Evolutionary conservation across 2,113 vertebrate species (phyloP).

Genomic region (Pachypanchax playfairii): DNA sequence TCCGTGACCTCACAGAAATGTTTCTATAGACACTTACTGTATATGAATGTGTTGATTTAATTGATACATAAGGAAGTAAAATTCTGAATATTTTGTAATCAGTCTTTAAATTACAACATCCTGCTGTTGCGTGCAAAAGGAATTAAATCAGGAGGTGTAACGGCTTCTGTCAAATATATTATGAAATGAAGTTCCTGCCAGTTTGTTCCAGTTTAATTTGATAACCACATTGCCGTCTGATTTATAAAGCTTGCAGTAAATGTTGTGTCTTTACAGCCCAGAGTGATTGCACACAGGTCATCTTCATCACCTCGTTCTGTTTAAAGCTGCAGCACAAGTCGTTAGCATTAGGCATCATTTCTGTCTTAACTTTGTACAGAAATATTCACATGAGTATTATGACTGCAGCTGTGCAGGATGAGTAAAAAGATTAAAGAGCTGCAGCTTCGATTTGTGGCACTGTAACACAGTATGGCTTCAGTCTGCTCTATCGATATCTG

Average conservation of each 20-base stretch:
- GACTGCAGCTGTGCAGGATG: not conserved
- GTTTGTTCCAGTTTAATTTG: not conserved
- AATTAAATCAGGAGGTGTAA: not conserved
- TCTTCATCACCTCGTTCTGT: not conserved
- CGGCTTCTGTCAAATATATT: constrained; percentile 2
- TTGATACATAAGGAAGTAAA: not conserved
- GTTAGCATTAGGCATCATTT: not conserved
- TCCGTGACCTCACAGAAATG: too few relatives aligned
- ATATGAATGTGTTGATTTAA: too few relatives aligned
- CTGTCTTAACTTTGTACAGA: not conserved
- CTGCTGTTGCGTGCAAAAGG: not conserved
- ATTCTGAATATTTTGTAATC: not conserved
- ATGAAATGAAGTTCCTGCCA: not conserved
- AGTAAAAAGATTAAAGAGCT: constrained; percentile 11
- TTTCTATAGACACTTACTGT: too few relatives aligned
- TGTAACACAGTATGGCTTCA: not conserved
- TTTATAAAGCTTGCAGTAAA: not conserved
- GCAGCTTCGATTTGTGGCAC: constrained; percentile 21
- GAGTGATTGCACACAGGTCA: not conserved
- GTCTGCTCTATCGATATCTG: constrained; percentile 35
- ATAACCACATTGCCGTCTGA: not conserved
- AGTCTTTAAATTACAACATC: not conserved
- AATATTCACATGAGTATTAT: not conserved
- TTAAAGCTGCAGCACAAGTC: not conserved
- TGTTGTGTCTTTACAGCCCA: not conserved